Base-by-base conservation (phyloP, 2,888 invertebrate genomes). In the Mesorhabditis spiculigera region DNA sequence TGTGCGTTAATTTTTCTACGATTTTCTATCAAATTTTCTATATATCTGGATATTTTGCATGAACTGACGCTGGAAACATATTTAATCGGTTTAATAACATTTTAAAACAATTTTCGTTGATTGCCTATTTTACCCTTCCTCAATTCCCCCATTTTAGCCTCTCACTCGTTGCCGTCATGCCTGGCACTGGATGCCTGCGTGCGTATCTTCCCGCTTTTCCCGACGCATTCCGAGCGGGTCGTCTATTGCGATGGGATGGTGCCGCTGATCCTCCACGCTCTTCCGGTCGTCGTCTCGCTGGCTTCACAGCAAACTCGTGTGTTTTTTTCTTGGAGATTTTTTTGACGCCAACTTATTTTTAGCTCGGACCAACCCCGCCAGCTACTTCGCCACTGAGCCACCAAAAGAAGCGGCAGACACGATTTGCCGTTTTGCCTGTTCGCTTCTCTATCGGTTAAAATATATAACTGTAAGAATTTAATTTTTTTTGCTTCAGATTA, bases 401-500 rank as follows among this genome's bases (percentile, higher is more conserved):
- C 10, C 43, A 5, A 50, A 61, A 0, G 45, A 66, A 4, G 64
- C 28, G n/a, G 63, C 66, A 4, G 43, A 5, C 4, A 71, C 68
- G 45, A 68, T 69, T 41, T 69, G 70, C 4, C 68, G 68, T 43
- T 75, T 68, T 50, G 67, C 71, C 43, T 8, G 71, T 6, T 64
- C 67, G 3, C 68, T 75, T 4, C 69, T 75, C 5, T 72, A 69
- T 70, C 41, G 62, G 67, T 67, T 4, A 10, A n/a, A 5, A 10
- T 62, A 8, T 10, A 50, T 45, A 65, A 65, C 6, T 43, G 42
- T 16, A 65, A 71, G 42, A 78, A n/a, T n/a, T n/a, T n/a, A n/a
- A n/a, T n/a, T n/a, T 28, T 28, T 28, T 28, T 28, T 28, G 28
- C 28, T 28, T 78, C 68, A 82, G 84, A 65, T 77, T 85, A 4